A percentile compares a stretch with the other conserved stretches of the same genome.
Evolutionary conservation across 64 coral and sea anemone species (phyloP).

Genomic region (Platygyra sinensis): DNA sequence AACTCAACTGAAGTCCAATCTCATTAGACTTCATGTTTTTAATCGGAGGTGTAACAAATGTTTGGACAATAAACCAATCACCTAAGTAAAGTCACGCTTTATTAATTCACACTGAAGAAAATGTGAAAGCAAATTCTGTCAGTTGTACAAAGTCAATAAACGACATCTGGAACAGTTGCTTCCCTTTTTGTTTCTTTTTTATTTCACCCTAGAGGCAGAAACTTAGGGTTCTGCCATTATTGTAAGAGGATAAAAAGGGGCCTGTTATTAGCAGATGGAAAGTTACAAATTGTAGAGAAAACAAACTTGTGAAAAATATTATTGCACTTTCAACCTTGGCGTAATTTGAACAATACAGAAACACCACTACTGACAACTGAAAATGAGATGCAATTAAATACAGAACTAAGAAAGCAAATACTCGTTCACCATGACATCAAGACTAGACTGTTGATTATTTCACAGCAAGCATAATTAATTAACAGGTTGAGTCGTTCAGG

Average conservation of each 20-base stretch:
- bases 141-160: too few relatives aligned
- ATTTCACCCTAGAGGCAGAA: background rate
- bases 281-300: constrained; percentile 9
- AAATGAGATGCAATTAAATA: constrained; percentile 14
- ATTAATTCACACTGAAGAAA: background rate
- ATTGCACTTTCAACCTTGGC: background rate
- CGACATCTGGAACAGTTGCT: background rate
- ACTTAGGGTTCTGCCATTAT: background rate
- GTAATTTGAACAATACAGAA: background rate
- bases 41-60: background rate
- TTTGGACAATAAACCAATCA: background rate
- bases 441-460: background rate
- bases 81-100: background rate
- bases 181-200: background rate
- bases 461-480: background rate
- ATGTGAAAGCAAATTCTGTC: background rate
- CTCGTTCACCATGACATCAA: background rate
- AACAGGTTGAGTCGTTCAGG: background rate
- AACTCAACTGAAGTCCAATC: too few relatives aligned
- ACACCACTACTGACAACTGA: background rate
- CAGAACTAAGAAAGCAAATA: background rate
- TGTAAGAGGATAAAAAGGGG: background rate
- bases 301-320: constrained; percentile 5
- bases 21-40: background rate
- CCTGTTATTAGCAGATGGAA: background rate